phyloP scores from a whole-genome alignment of 2,888 invertebrate species.

The Terebella lapidaria region DNA sequence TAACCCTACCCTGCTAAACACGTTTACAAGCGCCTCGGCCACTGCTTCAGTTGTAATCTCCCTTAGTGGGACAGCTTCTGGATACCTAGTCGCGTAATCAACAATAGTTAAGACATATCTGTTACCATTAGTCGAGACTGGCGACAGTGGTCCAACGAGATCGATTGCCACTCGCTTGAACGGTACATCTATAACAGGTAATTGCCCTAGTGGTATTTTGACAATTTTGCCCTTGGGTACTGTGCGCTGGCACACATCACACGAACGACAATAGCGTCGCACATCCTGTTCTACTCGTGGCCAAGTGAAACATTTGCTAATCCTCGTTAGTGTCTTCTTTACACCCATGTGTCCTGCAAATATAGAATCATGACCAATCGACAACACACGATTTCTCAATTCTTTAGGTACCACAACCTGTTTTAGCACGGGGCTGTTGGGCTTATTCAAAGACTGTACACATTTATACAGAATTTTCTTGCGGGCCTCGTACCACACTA shows the following conservation, averaged over 20 bases:
- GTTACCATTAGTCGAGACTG: not conserved
- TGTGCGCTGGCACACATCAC: not conserved
- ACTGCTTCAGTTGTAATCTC: conserved; percentile 16
- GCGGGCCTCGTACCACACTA: not conserved
- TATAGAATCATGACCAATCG: not conserved
- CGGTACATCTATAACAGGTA: not conserved
- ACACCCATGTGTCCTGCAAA: not conserved
- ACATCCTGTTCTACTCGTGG: not conserved
- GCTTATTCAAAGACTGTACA: not conserved
- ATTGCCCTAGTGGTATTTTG: not conserved
- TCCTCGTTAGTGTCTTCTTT: not conserved
- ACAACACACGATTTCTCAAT: not conserved
- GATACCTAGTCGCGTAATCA: conserved; percentile 21
- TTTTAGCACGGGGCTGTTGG: not conserved
- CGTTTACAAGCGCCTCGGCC: conserved; percentile 24
- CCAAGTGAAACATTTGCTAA: not conserved
- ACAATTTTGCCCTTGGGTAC: not conserved
- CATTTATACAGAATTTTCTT: not conserved
- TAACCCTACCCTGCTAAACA: conserved; percentile 23
- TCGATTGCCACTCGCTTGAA: not conserved
- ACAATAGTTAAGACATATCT: conserved; percentile 12
- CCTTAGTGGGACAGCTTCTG: conserved; percentile 10
- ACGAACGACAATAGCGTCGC: not conserved
- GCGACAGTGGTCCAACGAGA: conserved; percentile 5
- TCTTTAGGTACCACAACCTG: not conserved